Conservation (phyloP, 2,888 invertebrate genomes). For the Aproaerema taeniolella region DNA sequence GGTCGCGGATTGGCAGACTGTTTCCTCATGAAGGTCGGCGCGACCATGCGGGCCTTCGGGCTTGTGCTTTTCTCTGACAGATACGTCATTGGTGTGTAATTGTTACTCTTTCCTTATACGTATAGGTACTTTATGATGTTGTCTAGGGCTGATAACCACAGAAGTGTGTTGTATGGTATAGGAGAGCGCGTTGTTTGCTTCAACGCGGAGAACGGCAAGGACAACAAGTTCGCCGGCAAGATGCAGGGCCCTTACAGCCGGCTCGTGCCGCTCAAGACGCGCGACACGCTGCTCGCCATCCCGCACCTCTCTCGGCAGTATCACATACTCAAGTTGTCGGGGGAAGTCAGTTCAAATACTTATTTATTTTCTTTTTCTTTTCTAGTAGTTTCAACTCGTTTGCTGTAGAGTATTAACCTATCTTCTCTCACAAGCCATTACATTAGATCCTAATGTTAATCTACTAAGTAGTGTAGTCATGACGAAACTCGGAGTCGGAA, state of each 20-base stretch:
- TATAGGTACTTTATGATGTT: too few relatives aligned
- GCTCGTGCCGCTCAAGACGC: slow-evolving; percentile 41
- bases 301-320: slow-evolving; percentile 47
- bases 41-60: slow-evolving; percentile 50
- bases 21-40: slow-evolving; percentile 54
- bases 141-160: too few relatives aligned
- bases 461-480: too few relatives aligned
- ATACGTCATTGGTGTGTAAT: slow-evolving; percentile 49
- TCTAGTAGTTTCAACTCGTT: neutral
- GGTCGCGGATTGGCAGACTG: slow-evolving; percentile 65
- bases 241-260: slow-evolving; percentile 61
- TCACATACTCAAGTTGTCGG: slow-evolving; percentile 48
- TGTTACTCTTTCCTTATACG: neutral
- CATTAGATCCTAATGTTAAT: too few relatives aligned
- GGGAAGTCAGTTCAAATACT: slow-evolving; percentile 40
- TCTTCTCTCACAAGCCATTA: too few relatives aligned
- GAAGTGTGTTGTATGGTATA: too few relatives aligned
- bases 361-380: neutral
- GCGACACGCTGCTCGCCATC: slow-evolving; percentile 47
- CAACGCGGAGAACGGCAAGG: slow-evolving; percentile 57
- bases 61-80: slow-evolving; percentile 65
- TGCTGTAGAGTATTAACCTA: too few relatives aligned
- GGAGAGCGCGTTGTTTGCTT: slow-evolving; percentile 63
- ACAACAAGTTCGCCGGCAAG: slow-evolving; percentile 67
- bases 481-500: too few relatives aligned